Evolutionary conservation across 1,140 invertebrate genomes (phyloP), one percentile per base, ranked within the genome.

Genomic region (Lepidurus apus): DNA sequence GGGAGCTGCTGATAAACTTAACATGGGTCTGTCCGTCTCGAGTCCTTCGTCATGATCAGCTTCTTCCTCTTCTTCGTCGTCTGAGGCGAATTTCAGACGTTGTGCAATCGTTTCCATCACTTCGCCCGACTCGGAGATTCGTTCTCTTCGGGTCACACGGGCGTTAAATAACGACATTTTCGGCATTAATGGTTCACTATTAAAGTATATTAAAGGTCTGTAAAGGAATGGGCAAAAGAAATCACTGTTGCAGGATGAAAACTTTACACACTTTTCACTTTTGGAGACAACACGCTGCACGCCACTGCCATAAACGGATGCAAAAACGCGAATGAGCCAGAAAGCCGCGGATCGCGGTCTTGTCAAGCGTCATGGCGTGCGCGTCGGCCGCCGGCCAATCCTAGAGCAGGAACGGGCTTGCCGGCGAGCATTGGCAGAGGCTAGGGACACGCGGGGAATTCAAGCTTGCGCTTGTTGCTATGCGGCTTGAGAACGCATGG

Each of bases 331-430:
- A 65, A 65, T 65, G 53, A 65, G 9, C 53, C 21, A 7, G 6
- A 7, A 21, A 65, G 53, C 17, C 53, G 53, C 53, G 53, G 53
- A 21, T 65, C 21, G 53, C 53, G 53, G 53, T 65, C 53, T 65
- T 65, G 53, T 65, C 17, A 65, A n/a, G 53, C 53, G 53, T 65
- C 53, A 65, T 65, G 53, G 53, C 53, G 13, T 65, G 53, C 53
- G 53, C 53, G 53, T 65, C 53, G 17, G 17, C 53, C 7, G 53
- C 8, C 53, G 21, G 53, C 53, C 53, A 65, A 65, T 65, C 53
- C 34, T 34, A n/a, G 53, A 0, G 53, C 53, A 0, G 13, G 53
- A 7, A 21, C 9, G 0, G 53, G 6, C 17, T 7, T 17, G 17
- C 17, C 6, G 53, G 1, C 13, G 6, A n/a, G 53, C 53, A 17